Base-by-base conservation (phyloP, 2,888 invertebrate species). In the Cataglyphis rosenhaueri region DNA sequence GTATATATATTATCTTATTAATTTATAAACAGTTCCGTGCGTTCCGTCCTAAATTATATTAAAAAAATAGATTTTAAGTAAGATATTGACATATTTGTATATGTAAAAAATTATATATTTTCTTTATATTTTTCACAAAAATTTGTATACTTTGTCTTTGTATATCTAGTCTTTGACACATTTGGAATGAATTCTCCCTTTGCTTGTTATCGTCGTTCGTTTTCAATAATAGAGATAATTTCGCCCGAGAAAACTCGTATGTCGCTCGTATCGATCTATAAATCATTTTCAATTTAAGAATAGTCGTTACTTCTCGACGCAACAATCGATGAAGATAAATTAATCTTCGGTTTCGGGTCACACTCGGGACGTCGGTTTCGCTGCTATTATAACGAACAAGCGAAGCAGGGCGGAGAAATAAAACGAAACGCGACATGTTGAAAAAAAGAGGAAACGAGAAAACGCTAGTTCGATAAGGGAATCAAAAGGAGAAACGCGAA, bases 241-340 rank as follows among this genome's bases (percentile, higher is more conserved):
- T 70, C 57, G 21, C 41, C 12, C 32, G 78, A 41, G 70, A 70
- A 68, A 78, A 57, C 10, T 55, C 29, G 6, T 70, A 70, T 32
- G 25, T 57, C 5, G 55, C 29, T 29, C 32, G 29, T 10, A 66
- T 68, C 15, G 57, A 76, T 4, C n/a, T 15, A 12, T 57, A 52
- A 57, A 79, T 70, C 32, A 71, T 79, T 70, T 59, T 59, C 59
- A 79, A 79, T 79, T 44, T 70, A 61, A 25, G 44, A 70, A 70
- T 59, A 32, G 59, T 78, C 32, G 61, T 84, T 81, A 86, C 82
- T 74, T 48, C 74, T 61, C 44, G 38, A 15, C 70, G 52, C 38
- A 78, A 84, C 86, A 64, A 82, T 83, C 70, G 81, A 70, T 48
- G 65, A 55, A 71, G 55, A 89, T 89, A 89, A 89, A 89, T 89